Evolutionary conservation across 2,888 invertebrate species (phyloP), one percentile per base, ranked within the genome.

Genomic region (Peribatodes rhomboidaria): DNA sequence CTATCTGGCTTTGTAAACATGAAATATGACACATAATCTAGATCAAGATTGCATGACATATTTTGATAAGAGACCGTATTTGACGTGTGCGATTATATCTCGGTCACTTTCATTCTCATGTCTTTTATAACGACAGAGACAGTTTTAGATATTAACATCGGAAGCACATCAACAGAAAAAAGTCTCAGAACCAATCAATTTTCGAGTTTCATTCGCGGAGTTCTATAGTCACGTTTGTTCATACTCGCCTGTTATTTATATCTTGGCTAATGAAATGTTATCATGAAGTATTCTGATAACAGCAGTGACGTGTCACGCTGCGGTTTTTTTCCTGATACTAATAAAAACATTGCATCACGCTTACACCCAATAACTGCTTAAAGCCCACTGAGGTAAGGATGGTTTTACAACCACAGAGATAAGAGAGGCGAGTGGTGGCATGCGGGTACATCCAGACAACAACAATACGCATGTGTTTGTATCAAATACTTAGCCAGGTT

Each of bases 301-400:
- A 10, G 20, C 37, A 6, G 35, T 50, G 35, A 35, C 50, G 50
- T 20, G 18, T n/a, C 22, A 16, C 18, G 35, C 6, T 8, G 47
- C n/a, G 47, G 9, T 18, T 31, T 6, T 14, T 18, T 13, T 18
- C 18, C 53, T 39, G 22, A 39, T 39, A 53, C 22, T 14, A 27
- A 53, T 39, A 41, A 53, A 39, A 39, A 53, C 22, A 39, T 39
- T 53, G 39, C 53, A 20, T 50, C 50, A 37, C 35, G n/a, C 27
- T 1, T 4, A 42, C 42, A 18, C 33, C 20, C 35, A 50, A 50
- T 50, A 20, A 18, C 35, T 20, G 20, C 18, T 35, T 6, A 18
- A 50, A 37, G 6, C 7, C 20, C 16, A 35, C 0, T 7, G n/a
- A 0, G 13, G 8, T 37, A 41, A 35, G 37, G 35, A 37, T 35